Conservation (phyloP, 2,797 vertebrate species). For the Gambusia yucatana region DNA sequence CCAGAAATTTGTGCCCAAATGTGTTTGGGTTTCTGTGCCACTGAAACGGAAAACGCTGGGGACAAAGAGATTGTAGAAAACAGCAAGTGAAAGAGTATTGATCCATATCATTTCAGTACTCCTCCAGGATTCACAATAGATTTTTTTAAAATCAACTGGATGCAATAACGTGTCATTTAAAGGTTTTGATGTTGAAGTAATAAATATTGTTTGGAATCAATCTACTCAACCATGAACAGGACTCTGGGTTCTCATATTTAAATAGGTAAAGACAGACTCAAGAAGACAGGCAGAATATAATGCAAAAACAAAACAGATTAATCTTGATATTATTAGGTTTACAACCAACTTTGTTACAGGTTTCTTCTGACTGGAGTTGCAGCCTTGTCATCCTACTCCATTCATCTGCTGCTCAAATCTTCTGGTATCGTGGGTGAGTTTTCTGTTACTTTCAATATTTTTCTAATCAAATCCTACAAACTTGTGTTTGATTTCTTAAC, state of each 20-base stretch:
- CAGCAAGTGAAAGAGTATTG: conserved; percentile 22
- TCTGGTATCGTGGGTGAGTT: conserved; percentile 93
- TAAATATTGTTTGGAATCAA: neutral
- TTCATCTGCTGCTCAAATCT: conserved; percentile 94
- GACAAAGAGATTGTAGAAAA: conserved; percentile 50
- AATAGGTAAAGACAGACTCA: neutral
- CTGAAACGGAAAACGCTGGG: conserved; percentile 17
- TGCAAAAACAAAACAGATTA: neutral
- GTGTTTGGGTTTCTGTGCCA: conserved; percentile 13
- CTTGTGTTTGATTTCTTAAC: neutral
- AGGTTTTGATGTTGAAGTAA: neutral
- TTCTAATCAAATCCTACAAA: neutral
- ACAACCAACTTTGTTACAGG: conserved; percentile 70
- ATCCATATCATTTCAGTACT: conserved; percentile 11
- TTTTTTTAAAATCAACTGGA: neutral
- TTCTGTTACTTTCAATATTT: neutral
- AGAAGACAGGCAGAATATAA: neutral
- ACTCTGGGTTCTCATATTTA: conserved; percentile 3
- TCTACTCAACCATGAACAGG: neutral
- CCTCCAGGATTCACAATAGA: neutral
- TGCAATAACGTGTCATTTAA: neutral
- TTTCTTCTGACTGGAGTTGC: conserved; percentile 93
- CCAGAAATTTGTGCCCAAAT: conserved; percentile 8
- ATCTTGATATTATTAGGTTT: neutral
- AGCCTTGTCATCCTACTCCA: conserved; percentile 92